Evolutionary conservation across 2,888 invertebrate genomes (phyloP).

Genomic region (Caenorhabditis sinica): DNA sequence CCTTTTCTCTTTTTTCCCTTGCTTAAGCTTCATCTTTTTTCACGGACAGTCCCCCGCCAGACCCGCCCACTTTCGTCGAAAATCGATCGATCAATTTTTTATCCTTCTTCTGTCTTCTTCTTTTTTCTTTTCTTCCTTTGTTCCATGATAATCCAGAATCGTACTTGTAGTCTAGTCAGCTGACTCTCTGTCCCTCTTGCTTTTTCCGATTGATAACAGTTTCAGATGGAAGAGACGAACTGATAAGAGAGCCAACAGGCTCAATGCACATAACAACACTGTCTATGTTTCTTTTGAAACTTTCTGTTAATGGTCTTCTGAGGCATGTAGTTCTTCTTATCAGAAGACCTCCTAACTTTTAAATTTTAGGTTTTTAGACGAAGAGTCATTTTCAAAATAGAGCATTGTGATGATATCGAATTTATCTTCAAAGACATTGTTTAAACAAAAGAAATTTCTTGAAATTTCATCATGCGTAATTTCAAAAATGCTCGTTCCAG

Average conservation of each 20-base stretch:
- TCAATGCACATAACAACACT: constrained; percentile 21
- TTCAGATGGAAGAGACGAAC: constrained; percentile 8
- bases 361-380: too few species aligned
- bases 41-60: constrained; percentile 26
- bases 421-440: too few species aligned
- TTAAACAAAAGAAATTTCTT: too few species aligned
- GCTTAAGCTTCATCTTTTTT: constrained; percentile 24
- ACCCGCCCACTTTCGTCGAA: neutral
- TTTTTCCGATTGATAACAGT: constrained; percentile 31
- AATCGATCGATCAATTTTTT: constrained; percentile 50
- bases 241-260: constrained; percentile 8
- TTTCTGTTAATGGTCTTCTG: too few species aligned
- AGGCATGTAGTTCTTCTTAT: neutral
- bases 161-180: constrained; percentile 24
- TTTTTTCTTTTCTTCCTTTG: constrained; percentile 8
- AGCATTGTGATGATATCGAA: too few species aligned
- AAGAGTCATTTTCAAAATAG: too few species aligned
- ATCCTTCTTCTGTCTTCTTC: neutral
- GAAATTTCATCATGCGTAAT: too few species aligned
- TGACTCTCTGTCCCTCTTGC: neutral
- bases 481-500: too few species aligned
- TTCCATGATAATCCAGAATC: constrained; percentile 31
- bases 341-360: neutral
- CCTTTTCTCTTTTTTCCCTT: constrained; percentile 8
- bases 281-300: constrained; percentile 4